Conservation (phyloP, 1,140 invertebrate species). For the Antheraea pernyi region DNA sequence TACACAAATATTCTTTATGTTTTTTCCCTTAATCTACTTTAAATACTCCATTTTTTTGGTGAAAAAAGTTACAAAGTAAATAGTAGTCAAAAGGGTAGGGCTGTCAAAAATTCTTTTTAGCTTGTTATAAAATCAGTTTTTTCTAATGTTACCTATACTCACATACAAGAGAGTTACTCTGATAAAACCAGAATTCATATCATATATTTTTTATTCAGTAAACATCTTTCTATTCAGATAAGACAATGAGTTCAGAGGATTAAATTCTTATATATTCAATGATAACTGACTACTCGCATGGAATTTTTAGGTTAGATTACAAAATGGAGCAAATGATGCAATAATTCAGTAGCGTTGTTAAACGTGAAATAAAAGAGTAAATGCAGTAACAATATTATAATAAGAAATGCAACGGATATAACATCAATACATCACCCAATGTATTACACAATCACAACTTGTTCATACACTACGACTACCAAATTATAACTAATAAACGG, state of each 20-base stretch:
- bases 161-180: too few species aligned
- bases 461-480: constrained; percentile 60
- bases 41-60: too few species aligned
- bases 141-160: too few species aligned
- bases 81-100: too few species aligned
- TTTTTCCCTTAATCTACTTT: too few species aligned
- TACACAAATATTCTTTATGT: too few species aligned
- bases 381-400: constrained; percentile 73
- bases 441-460: constrained; percentile 74
- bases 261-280: background rate
- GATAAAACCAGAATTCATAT: too few species aligned
- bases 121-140: too few species aligned
- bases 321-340: constrained; percentile 8
- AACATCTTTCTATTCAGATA: background rate
- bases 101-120: too few species aligned
- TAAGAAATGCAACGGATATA: constrained; percentile 71
- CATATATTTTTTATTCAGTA: background rate
- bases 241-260: background rate
- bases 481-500: constrained; percentile 61
- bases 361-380: constrained; percentile 23
- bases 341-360: background rate
- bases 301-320: constrained; percentile 9
- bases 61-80: too few species aligned
- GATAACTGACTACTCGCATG: background rate
- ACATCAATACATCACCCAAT: constrained; percentile 53